phyloP scores from a whole-genome alignment of 2,113 vertebrate genomes.

The Irena cyanogastra region DNA sequence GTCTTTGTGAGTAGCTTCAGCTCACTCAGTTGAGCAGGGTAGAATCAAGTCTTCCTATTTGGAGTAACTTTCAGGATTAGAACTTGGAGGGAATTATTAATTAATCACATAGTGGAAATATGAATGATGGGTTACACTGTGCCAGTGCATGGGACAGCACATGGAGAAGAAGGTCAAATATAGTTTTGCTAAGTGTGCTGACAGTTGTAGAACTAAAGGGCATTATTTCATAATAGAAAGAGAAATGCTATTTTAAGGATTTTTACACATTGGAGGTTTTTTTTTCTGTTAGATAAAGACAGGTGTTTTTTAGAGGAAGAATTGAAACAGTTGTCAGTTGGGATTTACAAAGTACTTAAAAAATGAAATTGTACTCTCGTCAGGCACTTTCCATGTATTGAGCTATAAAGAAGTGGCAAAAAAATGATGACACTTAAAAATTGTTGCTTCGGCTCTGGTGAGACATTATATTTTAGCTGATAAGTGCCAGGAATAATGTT shows the following conservation, averaged over 20 bases:
- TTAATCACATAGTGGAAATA: neutral
- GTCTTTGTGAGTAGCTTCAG: accelerated
- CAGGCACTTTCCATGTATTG: neutral
- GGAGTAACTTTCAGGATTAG: neutral
- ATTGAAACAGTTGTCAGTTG: neutral
- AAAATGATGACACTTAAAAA: slow-evolving; percentile 39
- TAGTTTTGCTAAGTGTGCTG: neutral
- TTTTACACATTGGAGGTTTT: neutral
- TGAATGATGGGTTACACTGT: neutral
- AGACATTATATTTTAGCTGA: slow-evolving; percentile 57
- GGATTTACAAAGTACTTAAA: slow-evolving; percentile 28
- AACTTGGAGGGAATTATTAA: neutral
- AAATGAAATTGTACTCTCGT: neutral
- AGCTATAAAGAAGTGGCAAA: slow-evolving; percentile 45
- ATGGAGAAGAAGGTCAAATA: neutral
- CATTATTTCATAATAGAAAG: neutral
- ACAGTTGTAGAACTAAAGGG: neutral
- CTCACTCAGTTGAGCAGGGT: neutral
- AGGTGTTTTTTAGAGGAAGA: neutral
- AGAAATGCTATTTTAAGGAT: neutral
- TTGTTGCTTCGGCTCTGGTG: slow-evolving; percentile 49
- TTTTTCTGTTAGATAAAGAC: neutral
- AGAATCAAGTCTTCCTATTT: neutral
- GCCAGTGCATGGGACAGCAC: neutral
- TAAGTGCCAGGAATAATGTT: slow-evolving; percentile 65